A percentile compares a stretch with the other conserved stretches of the same genome.
Evolutionary conservation across 2,888 invertebrate species (phyloP).

Genomic region (Gymnoscelis rufifasciata): DNA sequence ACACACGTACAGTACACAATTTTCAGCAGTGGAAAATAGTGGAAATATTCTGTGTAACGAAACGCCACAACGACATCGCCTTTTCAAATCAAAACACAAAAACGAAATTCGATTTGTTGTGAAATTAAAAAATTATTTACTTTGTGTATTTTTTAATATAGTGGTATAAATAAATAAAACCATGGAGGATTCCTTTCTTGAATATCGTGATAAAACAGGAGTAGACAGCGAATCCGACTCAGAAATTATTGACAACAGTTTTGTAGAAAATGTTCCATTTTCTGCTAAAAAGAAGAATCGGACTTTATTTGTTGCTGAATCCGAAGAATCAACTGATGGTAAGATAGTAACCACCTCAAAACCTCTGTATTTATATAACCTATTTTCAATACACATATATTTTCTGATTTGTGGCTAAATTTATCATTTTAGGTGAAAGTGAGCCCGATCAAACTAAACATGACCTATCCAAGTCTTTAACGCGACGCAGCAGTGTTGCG

Average conservation of each 20-base stretch:
- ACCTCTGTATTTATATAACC: not conserved
- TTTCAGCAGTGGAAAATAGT: too few relatives aligned
- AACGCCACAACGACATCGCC: conserved; percentile 3
- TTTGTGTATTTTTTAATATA: not conserved
- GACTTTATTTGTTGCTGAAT: conserved; percentile 64
- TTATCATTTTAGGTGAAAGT: conserved; percentile 37
- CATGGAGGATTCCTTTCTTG: conserved; percentile 68
- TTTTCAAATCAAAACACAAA: conserved; percentile 4
- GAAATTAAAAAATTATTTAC: not conserved
- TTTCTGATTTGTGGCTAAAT: not conserved
- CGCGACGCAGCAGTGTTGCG: conserved; percentile 36
- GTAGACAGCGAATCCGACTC: conserved; percentile 51
- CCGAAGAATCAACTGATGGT: conserved; percentile 62
- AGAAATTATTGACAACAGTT: conserved; percentile 62
- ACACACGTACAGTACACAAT: too few relatives aligned
- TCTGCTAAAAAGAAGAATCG: conserved; percentile 51
- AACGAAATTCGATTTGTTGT: conserved; percentile 16
- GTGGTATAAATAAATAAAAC: conserved; percentile 5
- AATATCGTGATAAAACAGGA: conserved; percentile 56
- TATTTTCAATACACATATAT: not conserved
- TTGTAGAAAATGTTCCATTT: conserved; percentile 43
- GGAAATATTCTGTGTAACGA: too few relatives aligned
- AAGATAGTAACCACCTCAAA: not conserved
- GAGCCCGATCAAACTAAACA: conserved; percentile 26
- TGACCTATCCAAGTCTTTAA: conserved; percentile 31